Evolutionary conservation across 2,797 vertebrate genomes (phyloP).

Genomic region (Lagodon rhomboides): DNA sequence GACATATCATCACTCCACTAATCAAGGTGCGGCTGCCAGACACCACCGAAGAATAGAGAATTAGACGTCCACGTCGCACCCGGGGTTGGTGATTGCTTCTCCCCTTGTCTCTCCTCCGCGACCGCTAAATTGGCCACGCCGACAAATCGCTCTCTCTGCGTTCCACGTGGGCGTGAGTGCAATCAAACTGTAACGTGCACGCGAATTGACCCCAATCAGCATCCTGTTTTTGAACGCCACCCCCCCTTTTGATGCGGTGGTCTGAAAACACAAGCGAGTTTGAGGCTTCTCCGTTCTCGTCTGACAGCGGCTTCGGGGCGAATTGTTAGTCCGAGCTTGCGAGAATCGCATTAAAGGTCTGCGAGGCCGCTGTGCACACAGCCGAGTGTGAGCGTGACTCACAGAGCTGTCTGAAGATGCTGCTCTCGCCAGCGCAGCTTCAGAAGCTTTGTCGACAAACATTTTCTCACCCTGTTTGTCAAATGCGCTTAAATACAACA

Average conservation of each 20-base stretch:
- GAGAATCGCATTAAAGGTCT: conserved; percentile 49
- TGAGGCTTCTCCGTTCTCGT: conserved; percentile 25
- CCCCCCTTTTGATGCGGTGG: conserved; percentile 42
- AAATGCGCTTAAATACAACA: conserved; percentile 33
- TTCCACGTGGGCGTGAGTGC: conserved; percentile 54
- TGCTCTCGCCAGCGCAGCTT: conserved; percentile 14
- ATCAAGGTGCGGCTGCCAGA: conserved; percentile 38
- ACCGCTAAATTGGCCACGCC: conserved; percentile 60
- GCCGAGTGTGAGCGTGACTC: conserved; percentile 16
- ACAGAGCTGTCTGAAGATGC: neutral
- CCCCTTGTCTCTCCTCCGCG: conserved; percentile 47
- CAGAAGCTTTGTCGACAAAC: conserved; percentile 11
- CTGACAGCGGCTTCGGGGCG: conserved; percentile 19
- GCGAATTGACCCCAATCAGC: conserved; percentile 76
- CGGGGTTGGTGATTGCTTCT: conserved; percentile 67
- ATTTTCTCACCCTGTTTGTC: conserved; percentile 39
- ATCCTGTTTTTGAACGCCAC: conserved; percentile 52
- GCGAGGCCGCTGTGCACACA: neutral
- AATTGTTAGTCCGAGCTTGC: conserved; percentile 30
- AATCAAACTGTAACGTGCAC: conserved; percentile 67
- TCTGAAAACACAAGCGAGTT: conserved; percentile 56
- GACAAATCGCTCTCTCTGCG: conserved; percentile 41
- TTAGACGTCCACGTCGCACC: conserved; percentile 42
- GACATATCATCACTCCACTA: conserved; percentile 48
- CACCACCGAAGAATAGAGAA: conserved; percentile 49